Evolutionary conservation across 2,888 invertebrate species (phyloP).

Genomic region (Eueremaeus valkanovi): DNA sequence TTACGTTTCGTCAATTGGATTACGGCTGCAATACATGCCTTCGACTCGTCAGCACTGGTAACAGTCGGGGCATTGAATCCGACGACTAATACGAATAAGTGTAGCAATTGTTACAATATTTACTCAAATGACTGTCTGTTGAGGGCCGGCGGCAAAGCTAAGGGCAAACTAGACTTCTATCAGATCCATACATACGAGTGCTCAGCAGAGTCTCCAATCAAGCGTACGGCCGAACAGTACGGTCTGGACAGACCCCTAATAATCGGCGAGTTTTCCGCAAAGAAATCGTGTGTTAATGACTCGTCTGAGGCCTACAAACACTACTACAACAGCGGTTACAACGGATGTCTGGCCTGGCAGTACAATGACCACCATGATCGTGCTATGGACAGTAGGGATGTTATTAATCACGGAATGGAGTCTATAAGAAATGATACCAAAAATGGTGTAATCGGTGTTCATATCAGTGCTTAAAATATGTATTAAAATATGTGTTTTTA

Average conservation of each 20-base stretch:
- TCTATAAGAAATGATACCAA: neutral
- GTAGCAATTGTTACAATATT: constrained; percentile 3
- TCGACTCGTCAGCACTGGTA: neutral
- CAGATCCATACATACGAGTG: constrained; percentile 18
- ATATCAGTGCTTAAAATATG: neutral
- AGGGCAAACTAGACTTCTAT: constrained; percentile 11
- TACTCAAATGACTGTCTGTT: neutral
- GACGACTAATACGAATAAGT: neutral
- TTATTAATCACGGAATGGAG: constrained; percentile 21
- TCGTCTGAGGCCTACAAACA: constrained; percentile 8
- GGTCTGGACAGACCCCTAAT: constrained; percentile 5
- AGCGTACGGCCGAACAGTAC: neutral
- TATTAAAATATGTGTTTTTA: no score
- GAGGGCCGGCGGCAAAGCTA: neutral
- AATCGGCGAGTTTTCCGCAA: neutral
- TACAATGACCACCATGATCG: neutral
- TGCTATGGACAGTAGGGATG: constrained; percentile 19
- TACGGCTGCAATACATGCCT: neutral
- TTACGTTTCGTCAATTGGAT: constrained; percentile 20
- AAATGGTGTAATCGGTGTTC: neutral
- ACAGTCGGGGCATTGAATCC: constrained; percentile 23
- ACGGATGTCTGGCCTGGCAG: constrained; percentile 15
- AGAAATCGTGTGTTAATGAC: neutral
- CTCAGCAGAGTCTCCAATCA: neutral
- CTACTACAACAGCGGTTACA: constrained; percentile 7